These are phyloP conservation scores for Atherinosoma microstoma DNA, from an alignment of 2,797 vertebrate species.

Conservation along the genomic window DNA sequence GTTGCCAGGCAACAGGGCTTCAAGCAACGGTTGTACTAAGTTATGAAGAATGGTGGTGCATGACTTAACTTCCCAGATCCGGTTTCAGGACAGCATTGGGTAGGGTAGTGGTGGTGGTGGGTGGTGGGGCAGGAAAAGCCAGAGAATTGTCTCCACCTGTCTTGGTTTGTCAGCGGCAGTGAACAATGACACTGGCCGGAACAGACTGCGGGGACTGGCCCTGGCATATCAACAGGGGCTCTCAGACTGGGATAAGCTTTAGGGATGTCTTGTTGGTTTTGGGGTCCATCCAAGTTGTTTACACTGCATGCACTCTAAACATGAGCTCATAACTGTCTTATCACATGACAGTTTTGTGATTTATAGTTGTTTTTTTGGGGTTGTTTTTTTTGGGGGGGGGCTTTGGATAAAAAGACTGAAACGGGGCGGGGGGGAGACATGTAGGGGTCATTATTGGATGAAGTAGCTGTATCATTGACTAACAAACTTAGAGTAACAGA, in stretches of 20 bases:
- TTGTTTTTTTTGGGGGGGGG: neutral
- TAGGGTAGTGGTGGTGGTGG: neutral
- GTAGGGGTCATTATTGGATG: neutral
- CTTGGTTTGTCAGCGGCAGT: slow-evolving; percentile 68
- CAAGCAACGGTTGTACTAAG: slow-evolving; percentile 63
- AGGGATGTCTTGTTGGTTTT: slow-evolving; percentile 58
- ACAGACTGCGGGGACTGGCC: slow-evolving; percentile 19
- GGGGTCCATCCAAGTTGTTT: slow-evolving; percentile 43
- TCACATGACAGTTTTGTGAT: slow-evolving; percentile 23
- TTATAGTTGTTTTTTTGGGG: slow-evolving; percentile 4
- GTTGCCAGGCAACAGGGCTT: slow-evolving; percentile 77
- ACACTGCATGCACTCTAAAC: slow-evolving; percentile 47
- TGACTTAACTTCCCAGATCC: slow-evolving; percentile 78
- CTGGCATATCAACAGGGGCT: slow-evolving; percentile 30
- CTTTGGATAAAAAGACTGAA: slow-evolving; percentile 8
- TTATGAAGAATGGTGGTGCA: slow-evolving; percentile 74
- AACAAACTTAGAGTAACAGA: neutral
- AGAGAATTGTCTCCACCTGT: slow-evolving; percentile 77
- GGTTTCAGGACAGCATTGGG: slow-evolving; percentile 73
- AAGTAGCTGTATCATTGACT: neutral
- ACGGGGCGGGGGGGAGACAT: neutral
- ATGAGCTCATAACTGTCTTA: slow-evolving; percentile 59
- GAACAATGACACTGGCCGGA: slow-evolving; percentile 54
- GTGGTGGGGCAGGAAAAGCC: slow-evolving; percentile 31
- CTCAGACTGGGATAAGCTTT: slow-evolving; percentile 20